Evolutionary conservation across 2,888 invertebrate species (phyloP).

Genomic region (Sphecodes monilicornis): DNA sequence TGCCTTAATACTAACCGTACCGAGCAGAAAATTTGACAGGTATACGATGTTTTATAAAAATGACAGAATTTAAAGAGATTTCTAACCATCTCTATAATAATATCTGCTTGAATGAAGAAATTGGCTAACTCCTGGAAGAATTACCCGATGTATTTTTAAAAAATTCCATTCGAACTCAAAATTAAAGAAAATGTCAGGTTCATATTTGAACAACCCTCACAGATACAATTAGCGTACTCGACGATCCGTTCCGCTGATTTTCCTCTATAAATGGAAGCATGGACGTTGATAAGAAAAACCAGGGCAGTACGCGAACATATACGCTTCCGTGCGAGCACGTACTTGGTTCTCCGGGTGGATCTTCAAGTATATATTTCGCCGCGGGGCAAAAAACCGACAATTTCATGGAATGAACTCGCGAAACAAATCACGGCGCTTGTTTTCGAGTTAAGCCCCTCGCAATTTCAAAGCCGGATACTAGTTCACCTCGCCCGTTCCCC

Average conservation of each 20-base stretch:
- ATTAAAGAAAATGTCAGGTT: not conserved
- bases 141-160: too few relatives aligned
- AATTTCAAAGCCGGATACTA: conserved; percentile 60
- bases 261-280: not conserved
- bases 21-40: too few relatives aligned
- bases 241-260: not conserved
- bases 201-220: not conserved
- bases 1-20: too few relatives aligned
- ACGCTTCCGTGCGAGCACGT: not conserved
- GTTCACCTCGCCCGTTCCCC: conserved; percentile 33
- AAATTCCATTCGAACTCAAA: not conserved
- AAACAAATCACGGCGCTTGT: conserved; percentile 59
- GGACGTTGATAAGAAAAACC: not conserved
- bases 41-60: too few relatives aligned
- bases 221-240: not conserved
- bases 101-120: too few relatives aligned
- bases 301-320: not conserved
- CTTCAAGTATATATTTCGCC: conserved; percentile 41
- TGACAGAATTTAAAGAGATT: too few relatives aligned
- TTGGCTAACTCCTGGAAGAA: too few relatives aligned
- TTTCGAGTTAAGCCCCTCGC: conserved; percentile 63
- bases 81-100: too few relatives aligned
- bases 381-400: conserved; percentile 37
- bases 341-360: not conserved
- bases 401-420: conserved; percentile 43